Evolutionary conservation across 2,113 vertebrate genomes (phyloP).

Genomic region (Bos indicus): DNA sequence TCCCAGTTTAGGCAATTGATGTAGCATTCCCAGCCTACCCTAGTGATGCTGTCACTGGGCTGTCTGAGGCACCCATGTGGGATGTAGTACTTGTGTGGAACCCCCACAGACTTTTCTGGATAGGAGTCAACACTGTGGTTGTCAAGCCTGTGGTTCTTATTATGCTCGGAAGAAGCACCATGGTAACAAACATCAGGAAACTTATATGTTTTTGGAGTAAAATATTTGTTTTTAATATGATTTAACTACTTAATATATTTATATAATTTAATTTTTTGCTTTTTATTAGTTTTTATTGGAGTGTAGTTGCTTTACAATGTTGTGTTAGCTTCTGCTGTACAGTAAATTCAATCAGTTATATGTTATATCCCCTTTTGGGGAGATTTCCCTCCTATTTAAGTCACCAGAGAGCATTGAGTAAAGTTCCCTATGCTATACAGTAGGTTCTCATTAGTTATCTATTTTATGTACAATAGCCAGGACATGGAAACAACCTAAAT

Average conservation of each 20-base stretch:
- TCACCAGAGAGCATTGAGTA: not conserved
- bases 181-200: not conserved
- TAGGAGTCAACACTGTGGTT: not conserved
- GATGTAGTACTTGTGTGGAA: not conserved
- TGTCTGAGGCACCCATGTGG: not conserved
- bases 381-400: not conserved
- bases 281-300: not conserved
- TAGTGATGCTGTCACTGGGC: too few species aligned
- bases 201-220: not conserved
- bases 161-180: not conserved
- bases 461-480: not conserved
- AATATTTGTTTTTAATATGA: not conserved
- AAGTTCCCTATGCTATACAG: not conserved
- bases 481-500: not conserved
- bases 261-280: not conserved
- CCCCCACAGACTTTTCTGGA: not conserved
- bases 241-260: not conserved
- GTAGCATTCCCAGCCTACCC: too few species aligned
- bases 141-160: not conserved
- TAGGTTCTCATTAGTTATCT: not conserved
- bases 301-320: not conserved
- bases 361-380: not conserved
- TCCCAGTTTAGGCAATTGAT: not conserved
- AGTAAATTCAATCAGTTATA: not conserved
- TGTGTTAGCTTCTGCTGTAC: not conserved